Evolutionary conservation across 2,888 invertebrate genomes (phyloP), one percentile per base, ranked within the genome.

Genomic region (Allacma fusca): DNA sequence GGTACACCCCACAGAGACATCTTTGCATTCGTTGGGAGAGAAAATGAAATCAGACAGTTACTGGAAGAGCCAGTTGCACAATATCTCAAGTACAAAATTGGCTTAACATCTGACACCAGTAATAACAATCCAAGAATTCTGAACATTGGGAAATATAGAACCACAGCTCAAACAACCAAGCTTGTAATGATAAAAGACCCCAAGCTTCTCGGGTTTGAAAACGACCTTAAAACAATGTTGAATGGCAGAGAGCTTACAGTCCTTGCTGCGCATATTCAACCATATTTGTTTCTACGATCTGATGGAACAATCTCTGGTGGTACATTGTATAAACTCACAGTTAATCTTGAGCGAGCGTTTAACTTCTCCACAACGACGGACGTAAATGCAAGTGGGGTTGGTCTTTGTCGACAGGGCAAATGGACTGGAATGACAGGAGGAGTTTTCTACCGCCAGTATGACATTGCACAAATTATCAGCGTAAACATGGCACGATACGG

Each of bases 361-460:
- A 62, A 62, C 26, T 62, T 62, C 62, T 62, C 62, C 24, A 12
- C n/a, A 7, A 24, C 24, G 4, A n/a, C 24, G 23, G 24, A 62
- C 24, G 4, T 24, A 26, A 62, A 26, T 16, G 62, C 23, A 2
- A 62, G 4, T 12, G 62, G 62, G 2, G n/a, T n/a, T 2, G 62
- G 62, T 12, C 2, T 24, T 23, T 26, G 1, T 16, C 62, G 62
- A 26, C 9, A 62, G 1, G 62, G 62, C 1, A 24, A 2, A 4
- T 62, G 62, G 62, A 62, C 23, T 4, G 62, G 62, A 26, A 62
- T 62, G 62, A 23, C 62, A 7, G 62, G 24, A 13, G 62, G 62
- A 26, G 2, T 26, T 4, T 23, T 9, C 9, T 62, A 62, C 62
- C 23, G 62, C 23, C 9, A 7, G 2, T 26, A 62, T 16, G 62